Conservation (phyloP, 2,797 vertebrate genomes). For the Melanotaenia pygmaea region DNA sequence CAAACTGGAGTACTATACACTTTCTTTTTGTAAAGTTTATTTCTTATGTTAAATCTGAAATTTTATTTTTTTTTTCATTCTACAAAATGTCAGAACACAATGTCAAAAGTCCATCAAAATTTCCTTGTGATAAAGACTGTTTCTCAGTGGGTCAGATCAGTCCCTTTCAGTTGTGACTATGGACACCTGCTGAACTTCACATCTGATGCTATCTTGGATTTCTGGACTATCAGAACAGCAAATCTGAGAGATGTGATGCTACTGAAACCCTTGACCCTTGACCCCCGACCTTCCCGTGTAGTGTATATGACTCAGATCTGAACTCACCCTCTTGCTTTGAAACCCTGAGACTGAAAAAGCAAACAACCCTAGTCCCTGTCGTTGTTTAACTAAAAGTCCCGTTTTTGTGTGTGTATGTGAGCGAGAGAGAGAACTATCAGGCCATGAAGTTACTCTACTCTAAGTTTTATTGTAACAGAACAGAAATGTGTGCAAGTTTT, state of each 20-base stretch:
- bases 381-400: conserved; percentile 39
- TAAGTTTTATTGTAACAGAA: conserved; percentile 4
- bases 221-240: conserved; percentile 41
- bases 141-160: not conserved
- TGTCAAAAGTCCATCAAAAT: not conserved
- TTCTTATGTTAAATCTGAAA: no score
- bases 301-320: conserved; percentile 71
- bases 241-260: conserved; percentile 72
- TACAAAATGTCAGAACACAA: not conserved
- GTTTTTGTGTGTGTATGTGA: not conserved
- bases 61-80: no score
- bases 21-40: not conserved
- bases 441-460: not conserved
- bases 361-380: conserved; percentile 61
- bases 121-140: not conserved
- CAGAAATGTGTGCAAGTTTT: conserved; percentile 12
- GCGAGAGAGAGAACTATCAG: conserved; percentile 15
- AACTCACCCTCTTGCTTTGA: conserved; percentile 74
- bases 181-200: conserved; percentile 55
- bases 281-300: conserved; percentile 66
- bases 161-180: conserved; percentile 6
- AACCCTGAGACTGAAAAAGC: conserved; percentile 73
- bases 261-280: conserved; percentile 72
- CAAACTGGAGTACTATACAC: not conserved
- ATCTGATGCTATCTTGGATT: conserved; percentile 46